Evolutionary conservation across 2,888 invertebrate species (phyloP), one percentile per base, ranked within the genome.

Genomic region (Cheilosia impressa): DNA sequence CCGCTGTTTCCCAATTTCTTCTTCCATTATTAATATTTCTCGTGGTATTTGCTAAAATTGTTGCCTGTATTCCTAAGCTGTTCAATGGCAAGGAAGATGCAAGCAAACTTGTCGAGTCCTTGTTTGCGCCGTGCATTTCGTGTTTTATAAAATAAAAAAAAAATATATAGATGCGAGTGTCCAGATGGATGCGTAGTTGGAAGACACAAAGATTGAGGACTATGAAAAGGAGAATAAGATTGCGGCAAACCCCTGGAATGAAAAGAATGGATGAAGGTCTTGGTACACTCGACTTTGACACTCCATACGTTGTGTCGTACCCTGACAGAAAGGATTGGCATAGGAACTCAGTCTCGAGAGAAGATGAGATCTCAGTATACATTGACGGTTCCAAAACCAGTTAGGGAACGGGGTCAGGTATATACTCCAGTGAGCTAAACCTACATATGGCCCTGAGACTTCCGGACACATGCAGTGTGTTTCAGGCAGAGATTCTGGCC

Each of bases 31-130:
- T 92, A 96, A 60, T 96, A 96, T 9, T 96, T 96, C 89, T 90
- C 96, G 62, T 96, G 96, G 95, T 95, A 96, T 87, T 95, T 95
- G 94, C 95, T 0, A 92, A 95, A 63, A 89, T 93, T 4, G 92
- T 95, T 0, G 94, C 95, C 0, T 92, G 94, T 31, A 34, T 95
- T 0, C 93, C 94, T 0, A 94, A 95, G 85, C 90, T 95, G 0
- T 89, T 93, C 34, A 93, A 93, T 27, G 93, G 93, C 17, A 93
- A 93, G 0, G 92, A 93, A 75, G 93, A 94, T 82, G 92, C 93
- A 0, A 90, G 93, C 27, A 93, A 94, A 78, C 90, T 94, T 19
- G 95, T 96, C 90, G 93, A 93, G 0, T 92, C 93, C 87, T 89
- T 96, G 1, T 92, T 95, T 24, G 95, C 96, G 0, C 96, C 96